A percentile compares a stretch with the other conserved stretches of the same genome.
phyloP scores from a whole-genome alignment of 2,888 invertebrate genomes.

The Fragum whitleyi region DNA sequence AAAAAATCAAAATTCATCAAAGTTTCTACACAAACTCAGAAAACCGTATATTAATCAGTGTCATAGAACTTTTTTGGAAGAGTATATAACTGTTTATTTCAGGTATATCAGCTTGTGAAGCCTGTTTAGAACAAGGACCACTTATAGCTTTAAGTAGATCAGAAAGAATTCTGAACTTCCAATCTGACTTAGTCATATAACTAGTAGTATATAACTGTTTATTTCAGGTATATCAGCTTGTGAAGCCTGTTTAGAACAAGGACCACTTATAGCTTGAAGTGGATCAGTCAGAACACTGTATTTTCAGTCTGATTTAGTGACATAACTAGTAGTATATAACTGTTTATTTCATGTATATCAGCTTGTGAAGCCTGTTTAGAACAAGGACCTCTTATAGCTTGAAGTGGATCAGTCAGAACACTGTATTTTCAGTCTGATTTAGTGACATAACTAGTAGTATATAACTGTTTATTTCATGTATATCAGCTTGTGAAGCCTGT shows the following conservation, averaged over 20 bases:
- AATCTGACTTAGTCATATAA: constrained; percentile 75
- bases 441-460: too few relatives aligned
- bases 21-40: too few relatives aligned
- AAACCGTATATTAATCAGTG: too few relatives aligned
- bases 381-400: constrained; percentile 49
- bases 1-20: too few relatives aligned
- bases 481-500: constrained; percentile 51
- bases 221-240: constrained; percentile 44
- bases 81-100: neutral
- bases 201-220: too few relatives aligned
- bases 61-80: too few relatives aligned
- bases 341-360: constrained; percentile 30
- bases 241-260: constrained; percentile 56
- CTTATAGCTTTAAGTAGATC: constrained; percentile 50
- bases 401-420: constrained; percentile 66
- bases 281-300: constrained; percentile 74
- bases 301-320: constrained; percentile 76
- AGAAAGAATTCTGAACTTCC: constrained; percentile 79
- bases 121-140: constrained; percentile 55
- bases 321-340: too few relatives aligned
- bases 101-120: constrained; percentile 52
- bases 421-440: constrained; percentile 81
- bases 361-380: constrained; percentile 58
- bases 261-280: constrained; percentile 52
- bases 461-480: constrained; percentile 30